phyloP scores from a whole-genome alignment of 2,113 vertebrate species.

The Pachycephala philippinensis region DNA sequence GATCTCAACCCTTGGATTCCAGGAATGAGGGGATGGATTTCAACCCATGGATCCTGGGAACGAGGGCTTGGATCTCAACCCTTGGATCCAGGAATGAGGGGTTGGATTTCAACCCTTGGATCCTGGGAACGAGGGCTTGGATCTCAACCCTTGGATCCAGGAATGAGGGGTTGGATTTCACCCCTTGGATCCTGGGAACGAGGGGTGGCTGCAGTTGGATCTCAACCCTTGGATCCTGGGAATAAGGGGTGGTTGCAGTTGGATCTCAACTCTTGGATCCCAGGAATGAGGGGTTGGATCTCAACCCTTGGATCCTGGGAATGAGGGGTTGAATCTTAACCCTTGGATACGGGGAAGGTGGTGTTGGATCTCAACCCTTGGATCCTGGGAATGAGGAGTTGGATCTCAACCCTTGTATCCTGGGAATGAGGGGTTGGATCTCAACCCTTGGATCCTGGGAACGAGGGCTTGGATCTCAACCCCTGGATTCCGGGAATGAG shows the following conservation, averaged over 20 bases:
- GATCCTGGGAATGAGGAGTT: neutral
- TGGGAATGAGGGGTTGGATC: neutral
- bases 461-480: neutral
- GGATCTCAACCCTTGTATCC: neutral
- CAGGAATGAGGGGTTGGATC: neutral
- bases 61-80: neutral
- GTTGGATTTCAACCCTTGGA: no score
- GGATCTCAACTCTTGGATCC: neutral
- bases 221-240: neutral
- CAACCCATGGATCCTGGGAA: fast-evolving
- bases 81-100: neutral
- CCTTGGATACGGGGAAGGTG: neutral
- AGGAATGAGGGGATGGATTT: neutral
- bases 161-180: neutral
- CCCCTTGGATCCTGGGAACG: neutral
- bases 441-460: neutral
- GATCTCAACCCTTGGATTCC: neutral
- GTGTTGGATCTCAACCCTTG: neutral
- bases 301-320: neutral
- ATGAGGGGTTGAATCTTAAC: neutral
- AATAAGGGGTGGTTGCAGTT: neutral
- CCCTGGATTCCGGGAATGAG: neutral
- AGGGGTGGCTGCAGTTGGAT: neutral
- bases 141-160: neutral
- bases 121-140: fast-evolving